These are phyloP conservation scores for Thysanoteuthis rhombus DNA, from an alignment of 2,888 invertebrate species.

Conservation along the genomic window DNA sequence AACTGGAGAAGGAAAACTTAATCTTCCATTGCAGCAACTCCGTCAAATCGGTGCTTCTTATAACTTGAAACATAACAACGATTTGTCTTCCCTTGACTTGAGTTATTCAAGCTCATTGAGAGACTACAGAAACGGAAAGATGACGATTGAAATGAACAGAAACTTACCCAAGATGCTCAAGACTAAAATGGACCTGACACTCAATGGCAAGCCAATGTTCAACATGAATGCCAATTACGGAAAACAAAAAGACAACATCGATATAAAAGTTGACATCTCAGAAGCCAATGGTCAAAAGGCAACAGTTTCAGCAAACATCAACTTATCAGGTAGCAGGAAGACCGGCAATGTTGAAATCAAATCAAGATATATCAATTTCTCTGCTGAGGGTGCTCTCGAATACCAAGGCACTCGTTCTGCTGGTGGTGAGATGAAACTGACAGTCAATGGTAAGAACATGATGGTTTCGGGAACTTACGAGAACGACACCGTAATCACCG, in stretches of 20 bases:
- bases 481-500: not conserved
- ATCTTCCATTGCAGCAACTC: not conserved
- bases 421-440: not conserved
- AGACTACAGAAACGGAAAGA: not conserved
- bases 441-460: not conserved
- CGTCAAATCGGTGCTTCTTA: not conserved
- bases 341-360: not conserved
- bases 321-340: not conserved
- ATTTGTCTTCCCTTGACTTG: not conserved
- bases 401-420: not conserved
- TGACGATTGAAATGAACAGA: not conserved
- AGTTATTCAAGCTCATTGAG: not conserved
- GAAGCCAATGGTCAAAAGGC: not conserved
- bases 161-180: not conserved
- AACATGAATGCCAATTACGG: not conserved
- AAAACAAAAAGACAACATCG: not conserved
- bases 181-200: not conserved
- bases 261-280: not conserved
- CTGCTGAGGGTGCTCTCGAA: not conserved
- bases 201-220: not conserved
- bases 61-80: conserved; percentile 13
- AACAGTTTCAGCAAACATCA: not conserved
- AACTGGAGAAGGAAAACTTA: not conserved
- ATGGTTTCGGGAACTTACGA: not conserved
- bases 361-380: not conserved